These are phyloP conservation scores for Pantelozetes paolii DNA, from an alignment of 2,888 invertebrate species.

Conservation along the genomic window DNA sequence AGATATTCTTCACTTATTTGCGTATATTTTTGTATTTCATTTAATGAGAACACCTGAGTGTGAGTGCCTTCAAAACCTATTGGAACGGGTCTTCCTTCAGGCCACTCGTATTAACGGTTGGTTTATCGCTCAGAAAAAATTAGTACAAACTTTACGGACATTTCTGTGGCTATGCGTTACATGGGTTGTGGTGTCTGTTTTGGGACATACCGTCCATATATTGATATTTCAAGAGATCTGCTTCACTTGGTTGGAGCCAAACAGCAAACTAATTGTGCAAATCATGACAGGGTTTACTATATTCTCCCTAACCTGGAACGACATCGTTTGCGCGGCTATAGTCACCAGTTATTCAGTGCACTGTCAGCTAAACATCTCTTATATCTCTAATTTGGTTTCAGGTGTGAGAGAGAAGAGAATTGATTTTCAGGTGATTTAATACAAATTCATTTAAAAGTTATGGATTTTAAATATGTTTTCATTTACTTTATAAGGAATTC, in stretches of 20 bases:
- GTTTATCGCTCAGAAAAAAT: conserved; percentile 63
- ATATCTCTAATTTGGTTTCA: conserved; percentile 54
- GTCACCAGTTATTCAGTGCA: conserved; percentile 77
- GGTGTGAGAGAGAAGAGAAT: conserved; percentile 48
- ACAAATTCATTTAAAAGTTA: neutral
- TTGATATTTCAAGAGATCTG: conserved; percentile 43
- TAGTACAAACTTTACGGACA: conserved; percentile 68
- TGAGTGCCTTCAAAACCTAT: conserved; percentile 74
- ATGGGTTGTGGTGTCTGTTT: conserved; percentile 66
- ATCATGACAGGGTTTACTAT: conserved; percentile 62
- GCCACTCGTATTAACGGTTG: conserved; percentile 67
- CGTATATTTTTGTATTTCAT: conserved; percentile 68
- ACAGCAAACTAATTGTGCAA: conserved; percentile 28
- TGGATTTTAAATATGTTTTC: neutral
- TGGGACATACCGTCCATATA: conserved; percentile 58
- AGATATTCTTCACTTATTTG: conserved; percentile 65
- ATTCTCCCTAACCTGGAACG: conserved; percentile 68
- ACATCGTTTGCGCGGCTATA: conserved; percentile 75
- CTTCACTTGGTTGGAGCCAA: conserved; percentile 45
- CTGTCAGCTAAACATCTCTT: conserved; percentile 70
- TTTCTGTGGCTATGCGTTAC: conserved; percentile 65
- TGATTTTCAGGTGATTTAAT: conserved; percentile 40
- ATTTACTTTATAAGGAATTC: conserved; percentile 40
- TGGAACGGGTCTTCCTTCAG: conserved; percentile 73
- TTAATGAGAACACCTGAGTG: conserved; percentile 71